Conservation (phyloP, 2,797 vertebrate species). For the Sphenopsis melanotis region DNA sequence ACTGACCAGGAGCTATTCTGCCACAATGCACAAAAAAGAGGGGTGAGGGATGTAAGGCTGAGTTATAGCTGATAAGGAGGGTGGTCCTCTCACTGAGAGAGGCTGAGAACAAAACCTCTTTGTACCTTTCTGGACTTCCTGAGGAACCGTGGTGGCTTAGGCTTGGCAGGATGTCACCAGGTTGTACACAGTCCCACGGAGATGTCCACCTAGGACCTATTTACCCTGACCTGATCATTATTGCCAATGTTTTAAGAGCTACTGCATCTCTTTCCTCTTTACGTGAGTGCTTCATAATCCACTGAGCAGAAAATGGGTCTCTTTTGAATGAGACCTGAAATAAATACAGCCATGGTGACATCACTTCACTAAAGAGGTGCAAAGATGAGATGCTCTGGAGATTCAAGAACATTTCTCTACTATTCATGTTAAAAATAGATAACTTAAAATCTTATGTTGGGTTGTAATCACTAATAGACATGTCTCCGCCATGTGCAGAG, state of each 20-base stretch:
- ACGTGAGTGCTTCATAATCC: not conserved
- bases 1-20: not conserved
- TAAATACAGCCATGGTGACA: not conserved
- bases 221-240: not conserved
- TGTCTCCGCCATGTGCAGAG: not conserved
- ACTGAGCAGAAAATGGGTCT: not conserved
- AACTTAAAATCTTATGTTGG: not conserved
- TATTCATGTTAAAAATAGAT: not conserved
- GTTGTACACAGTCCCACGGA: not conserved
- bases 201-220: not conserved
- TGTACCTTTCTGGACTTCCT: not conserved
- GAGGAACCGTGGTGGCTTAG: not conserved
- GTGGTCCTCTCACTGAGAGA: not conserved
- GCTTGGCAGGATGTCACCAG: not conserved
- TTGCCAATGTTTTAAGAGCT: not conserved
- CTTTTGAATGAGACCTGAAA: not conserved
- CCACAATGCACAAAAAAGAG: not conserved
- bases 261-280: not conserved
- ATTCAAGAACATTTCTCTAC: not conserved
- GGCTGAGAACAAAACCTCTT: not conserved
- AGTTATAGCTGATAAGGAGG: not conserved
- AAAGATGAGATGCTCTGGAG: not conserved
- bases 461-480: not conserved
- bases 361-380: not conserved
- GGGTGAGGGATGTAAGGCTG: not conserved